Base-by-base conservation (phyloP, 2,797 vertebrate genomes). In the Scleropages formosus region DNA sequence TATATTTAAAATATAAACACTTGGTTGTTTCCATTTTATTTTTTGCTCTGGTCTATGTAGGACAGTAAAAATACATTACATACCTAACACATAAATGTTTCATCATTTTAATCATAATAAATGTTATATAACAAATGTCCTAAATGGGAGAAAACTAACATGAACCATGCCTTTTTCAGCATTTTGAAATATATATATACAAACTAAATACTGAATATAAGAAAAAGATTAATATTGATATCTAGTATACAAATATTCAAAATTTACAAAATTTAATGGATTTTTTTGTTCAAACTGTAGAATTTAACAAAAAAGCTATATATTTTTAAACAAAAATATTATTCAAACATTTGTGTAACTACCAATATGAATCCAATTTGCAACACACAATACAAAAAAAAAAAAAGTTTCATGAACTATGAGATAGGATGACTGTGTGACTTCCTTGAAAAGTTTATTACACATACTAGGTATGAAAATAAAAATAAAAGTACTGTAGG, bases 191-290 rank as follows among this genome's bases (percentile, higher is more conserved):
- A 83, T 80, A 77, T 80, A 77, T 84, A 79, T 78, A 78, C 68
- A 85, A 81, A 79, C 77, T 74, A 74, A 67, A 75, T 20, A 22
- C 31, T 51, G 63, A 69, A 63, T 73, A 79, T 74, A 72, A 77
- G 78, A 72, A 64, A 77, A 77, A 79, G 69, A 22, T 76, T 76
- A 74, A 82, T 78, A 75, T 77, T 73, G 77, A 80, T 77, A 80
- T 79, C 74, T 78, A 70, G 78, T 64, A 82, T 83, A 84, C 82
- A 86, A 85, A 85, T 85, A 85, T 82, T 83, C 74, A 81, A 81
- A 82, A 80, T 85, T 84, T 84, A 84, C 79, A 86, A 87, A 84
- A 84, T 84, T 26, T 80, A 76, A 84, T 82, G 86, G 82, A 86
- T 82, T 80, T 83, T 78, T 84, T 82, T 81, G 75, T 73, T 85